Evolutionary conservation across 2,113 vertebrate genomes (phyloP), one percentile per base, ranked within the genome.

Genomic region (Brachirus orientalis): DNA sequence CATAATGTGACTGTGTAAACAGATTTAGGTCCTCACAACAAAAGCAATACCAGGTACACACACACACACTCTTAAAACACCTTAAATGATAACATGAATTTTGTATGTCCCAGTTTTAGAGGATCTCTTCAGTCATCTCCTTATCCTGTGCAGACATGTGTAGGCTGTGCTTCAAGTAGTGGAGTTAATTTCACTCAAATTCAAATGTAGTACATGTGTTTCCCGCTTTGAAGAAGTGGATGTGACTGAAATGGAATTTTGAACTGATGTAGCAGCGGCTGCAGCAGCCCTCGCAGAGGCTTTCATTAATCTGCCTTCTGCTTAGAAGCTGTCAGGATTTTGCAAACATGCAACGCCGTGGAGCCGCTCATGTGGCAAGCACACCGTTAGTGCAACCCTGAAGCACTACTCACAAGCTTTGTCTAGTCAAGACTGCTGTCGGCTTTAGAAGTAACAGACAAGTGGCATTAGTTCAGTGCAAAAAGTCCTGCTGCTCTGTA

Each of bases 261-360:
- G n/a, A n/a, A n/a, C n/a, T n/a, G n/a, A n/a, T n/a, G 76, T 59
- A 83, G 67, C 35, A 44, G 66, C 40, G 16, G 66, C 50, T 7
- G 41, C 18, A 4, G 44, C 58, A 80, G 75, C 78, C 52, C 38
- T 40, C 38, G 12, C 38, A 2, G 38, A 40, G 12, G 35, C 75
- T 76, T 75, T 85, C 76, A 89, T 89, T 82, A 89, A 87, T 80
- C 83, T 54, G 56, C 54, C 67, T 48, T 57, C 69, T 53, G 63
- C 84, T 89, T 83, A 82, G 79, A 82, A 86, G 86, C 67, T 66
- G 73, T 57, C 52, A 12, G 51, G 72, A 43, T 79, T 43, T 74
- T 60, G 72, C 63, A 69, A 77, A 78, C 75, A 60, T 67, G 71
- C 33, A n/a, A 58, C 46, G 17, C 47, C 16, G 19, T 74, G 43